A percentile compares a stretch with the other conserved stretches of the same genome.
phyloP scores from a whole-genome alignment of 2,888 invertebrate genomes.

The Physocephala rufipes region DNA sequence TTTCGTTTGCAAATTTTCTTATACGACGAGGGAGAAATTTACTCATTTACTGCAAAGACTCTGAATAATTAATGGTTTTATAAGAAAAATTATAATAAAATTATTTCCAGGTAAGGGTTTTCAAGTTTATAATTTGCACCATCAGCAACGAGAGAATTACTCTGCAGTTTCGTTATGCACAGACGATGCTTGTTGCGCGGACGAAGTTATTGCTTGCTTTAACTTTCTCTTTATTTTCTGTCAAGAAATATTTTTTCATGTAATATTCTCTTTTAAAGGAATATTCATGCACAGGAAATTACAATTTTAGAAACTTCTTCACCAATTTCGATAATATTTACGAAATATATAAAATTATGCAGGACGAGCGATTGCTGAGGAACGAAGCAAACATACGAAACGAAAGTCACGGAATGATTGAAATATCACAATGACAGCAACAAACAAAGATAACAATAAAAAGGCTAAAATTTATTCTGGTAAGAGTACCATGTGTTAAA shows the following conservation, averaged over 20 bases:
- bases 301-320: conserved; percentile 19
- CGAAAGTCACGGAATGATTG: conserved; percentile 23
- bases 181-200: no score
- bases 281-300: not conserved
- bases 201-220: no score
- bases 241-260: conserved; percentile 11
- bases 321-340: conserved; percentile 11
- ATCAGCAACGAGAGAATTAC: no score
- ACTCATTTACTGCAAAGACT: not conserved
- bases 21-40: not conserved
- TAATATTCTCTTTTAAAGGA: conserved; percentile 9
- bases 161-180: no score
- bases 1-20: conserved; percentile 6
- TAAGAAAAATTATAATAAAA: not conserved
- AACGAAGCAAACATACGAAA: conserved; percentile 18
- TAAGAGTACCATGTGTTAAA: not conserved
- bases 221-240: not conserved
- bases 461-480: not conserved
- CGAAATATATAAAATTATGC: conserved; percentile 30
- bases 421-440: not conserved
- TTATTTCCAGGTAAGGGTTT: not conserved
- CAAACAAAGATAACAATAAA: not conserved
- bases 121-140: not conserved
- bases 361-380: conserved; percentile 9
- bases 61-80: not conserved